Base-by-base conservation (phyloP, 2,113 vertebrate genomes). In the Sapayoa aenigma region DNA sequence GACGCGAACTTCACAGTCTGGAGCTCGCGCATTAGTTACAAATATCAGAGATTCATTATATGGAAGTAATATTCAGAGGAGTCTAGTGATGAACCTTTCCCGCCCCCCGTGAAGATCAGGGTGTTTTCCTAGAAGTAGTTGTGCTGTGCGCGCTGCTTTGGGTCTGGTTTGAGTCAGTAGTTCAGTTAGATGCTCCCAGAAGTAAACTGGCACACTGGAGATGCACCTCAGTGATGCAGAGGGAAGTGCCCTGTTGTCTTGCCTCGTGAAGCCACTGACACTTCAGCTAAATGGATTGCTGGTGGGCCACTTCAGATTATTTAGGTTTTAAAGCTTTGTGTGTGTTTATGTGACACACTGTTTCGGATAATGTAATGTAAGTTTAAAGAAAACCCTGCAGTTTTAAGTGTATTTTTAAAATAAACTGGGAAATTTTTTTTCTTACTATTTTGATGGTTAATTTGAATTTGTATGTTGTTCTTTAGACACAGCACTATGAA, bases 401-500 rank as follows among this genome's bases (percentile, higher is more conserved):
- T 74, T 80, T 9, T 65, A 42, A 23, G 19, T 37, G 4, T 41
- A 16, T 10, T 90, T 15, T 68, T 59, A 12, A 65, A 67, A 56
- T 3, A 4, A n/a, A 3, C 14, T 7, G 16, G 62, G 30, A 11
- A 12, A 2, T 6, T 2, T 25, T 42, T 77, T 55, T 87, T 37
- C 4, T 23, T 73, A 22, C 2, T 77, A 0, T 74, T 69, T 76
- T 58, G 11, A 3, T 42, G 25, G 20, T 28, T 81, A 72, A 83
- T 9, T 78, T 62, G 30, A 84, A 31, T 67, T 66, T 67, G 1
- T 62, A 4, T 50, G 3, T 44, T 1, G 4, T 73, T 73, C 27
- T 96, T 89, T 23, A 97, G 97, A 79, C 44, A 8, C 95, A 96
- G 75, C 94, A 99, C 80, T 85, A 99, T 99, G 99, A 99, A 99